These are phyloP conservation scores for Pseudoips prasinana DNA, from an alignment of 2,888 invertebrate genomes.

Conservation along the genomic window DNA sequence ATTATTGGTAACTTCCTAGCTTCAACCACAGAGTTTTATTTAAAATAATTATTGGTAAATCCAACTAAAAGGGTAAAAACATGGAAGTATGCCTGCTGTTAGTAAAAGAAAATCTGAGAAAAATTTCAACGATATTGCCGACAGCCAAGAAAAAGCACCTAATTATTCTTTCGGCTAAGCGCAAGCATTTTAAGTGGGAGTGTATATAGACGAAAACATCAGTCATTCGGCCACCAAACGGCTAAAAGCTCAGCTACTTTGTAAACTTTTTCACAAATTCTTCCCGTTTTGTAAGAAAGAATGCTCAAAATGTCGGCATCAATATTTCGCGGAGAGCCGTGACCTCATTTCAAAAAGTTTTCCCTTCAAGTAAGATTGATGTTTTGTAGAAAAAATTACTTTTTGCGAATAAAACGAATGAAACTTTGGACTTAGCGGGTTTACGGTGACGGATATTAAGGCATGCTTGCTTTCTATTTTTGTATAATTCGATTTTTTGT, in stretches of 20 bases:
- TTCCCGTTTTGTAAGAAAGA: slow-evolving; percentile 47
- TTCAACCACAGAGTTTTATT: too few relatives aligned
- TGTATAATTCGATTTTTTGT: slow-evolving; percentile 15
- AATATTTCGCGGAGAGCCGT: slow-evolving; percentile 59
- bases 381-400: slow-evolving; percentile 53
- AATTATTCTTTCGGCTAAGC: too few relatives aligned
- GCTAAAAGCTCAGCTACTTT: slow-evolving; percentile 35
- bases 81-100: too few relatives aligned
- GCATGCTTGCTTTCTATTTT: slow-evolving; percentile 20
- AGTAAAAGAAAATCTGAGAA: too few relatives aligned
- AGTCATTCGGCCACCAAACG: slow-evolving; percentile 28
- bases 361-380: slow-evolving; percentile 68
- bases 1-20: too few relatives aligned
- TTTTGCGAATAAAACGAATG: slow-evolving; percentile 34
- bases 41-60: too few relatives aligned
- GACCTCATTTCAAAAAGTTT: slow-evolving; percentile 68
- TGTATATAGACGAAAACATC: slow-evolving; percentile 7
- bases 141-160: too few relatives aligned
- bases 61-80: too few relatives aligned
- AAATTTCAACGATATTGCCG: too few relatives aligned
- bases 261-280: slow-evolving; percentile 52
- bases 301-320: slow-evolving; percentile 60
- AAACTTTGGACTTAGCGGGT: slow-evolving; percentile 26
- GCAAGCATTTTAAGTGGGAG: too few relatives aligned
- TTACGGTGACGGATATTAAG: slow-evolving; percentile 22